Evolutionary conservation across 2,888 invertebrate genomes (phyloP).

Genomic region (Cryptus viduatorius): DNA sequence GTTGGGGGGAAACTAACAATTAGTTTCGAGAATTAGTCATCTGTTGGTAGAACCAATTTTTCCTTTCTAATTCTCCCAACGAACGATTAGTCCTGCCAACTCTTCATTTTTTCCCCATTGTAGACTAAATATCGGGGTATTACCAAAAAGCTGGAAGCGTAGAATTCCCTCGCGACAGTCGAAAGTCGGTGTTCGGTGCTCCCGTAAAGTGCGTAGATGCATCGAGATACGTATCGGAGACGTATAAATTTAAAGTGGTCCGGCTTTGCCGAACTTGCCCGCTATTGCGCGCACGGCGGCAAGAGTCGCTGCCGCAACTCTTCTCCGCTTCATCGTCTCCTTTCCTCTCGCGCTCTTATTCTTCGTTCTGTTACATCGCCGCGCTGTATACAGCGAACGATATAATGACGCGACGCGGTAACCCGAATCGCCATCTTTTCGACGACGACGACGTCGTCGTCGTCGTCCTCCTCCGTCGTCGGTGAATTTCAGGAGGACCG

Average conservation of each 20-base stretch:
- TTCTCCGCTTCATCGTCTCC: conserved; percentile 12
- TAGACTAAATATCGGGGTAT: neutral
- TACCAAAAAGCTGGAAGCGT: neutral
- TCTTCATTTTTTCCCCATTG: neutral
- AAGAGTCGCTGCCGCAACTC: conserved; percentile 27
- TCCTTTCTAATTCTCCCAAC: no score
- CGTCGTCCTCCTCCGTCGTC: conserved; percentile 61
- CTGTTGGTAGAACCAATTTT: no score
- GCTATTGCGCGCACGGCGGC: conserved; percentile 53
- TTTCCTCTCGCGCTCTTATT: conserved; percentile 23
- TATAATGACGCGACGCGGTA: conserved; percentile 67
- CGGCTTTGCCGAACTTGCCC: conserved; percentile 62
- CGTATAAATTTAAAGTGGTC: conserved; percentile 67
- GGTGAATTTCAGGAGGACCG: conserved; percentile 67
- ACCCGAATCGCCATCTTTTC: conserved; percentile 53
- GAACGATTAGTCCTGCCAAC: no score
- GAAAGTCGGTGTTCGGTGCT: conserved; percentile 12
- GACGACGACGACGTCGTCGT: conserved; percentile 46
- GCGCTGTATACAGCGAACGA: conserved; percentile 61
- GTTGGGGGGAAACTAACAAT: no score
- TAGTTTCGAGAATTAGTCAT: no score
- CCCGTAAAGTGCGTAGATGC: conserved; percentile 61
- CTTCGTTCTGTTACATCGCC: conserved; percentile 36
- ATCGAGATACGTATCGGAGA: conserved; percentile 62
- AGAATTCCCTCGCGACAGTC: conserved; percentile 1